Conservation (phyloP, 2,888 invertebrate species). For the Agriopis aurantiaria region DNA sequence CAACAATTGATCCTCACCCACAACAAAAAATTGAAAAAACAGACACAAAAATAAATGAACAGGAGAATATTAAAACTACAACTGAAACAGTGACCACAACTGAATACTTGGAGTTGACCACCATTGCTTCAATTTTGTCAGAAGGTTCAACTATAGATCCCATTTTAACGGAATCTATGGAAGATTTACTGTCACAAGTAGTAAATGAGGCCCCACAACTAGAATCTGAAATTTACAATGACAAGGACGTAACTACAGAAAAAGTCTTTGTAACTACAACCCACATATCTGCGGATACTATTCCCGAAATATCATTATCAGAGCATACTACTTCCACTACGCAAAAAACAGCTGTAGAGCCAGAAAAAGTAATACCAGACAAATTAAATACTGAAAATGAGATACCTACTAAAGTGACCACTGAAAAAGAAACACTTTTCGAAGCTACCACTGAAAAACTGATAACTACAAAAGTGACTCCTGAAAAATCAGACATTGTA, state of each 20-base stretch:
- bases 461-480: constrained; percentile 29
- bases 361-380: constrained; percentile 2
- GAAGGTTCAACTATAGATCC: constrained; percentile 71
- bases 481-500: constrained; percentile 19
- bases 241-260: constrained; percentile 52
- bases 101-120: constrained; percentile 49
- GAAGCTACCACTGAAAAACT: constrained; percentile 17
- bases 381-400: constrained; percentile 19
- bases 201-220: constrained; percentile 68
- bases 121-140: constrained; percentile 44
- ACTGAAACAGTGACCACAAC: constrained; percentile 44
- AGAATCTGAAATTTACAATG: constrained; percentile 39
- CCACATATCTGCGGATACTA: neutral
- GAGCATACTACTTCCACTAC: constrained; percentile 27
- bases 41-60: constrained; percentile 34
- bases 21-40: constrained; percentile 44
- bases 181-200: constrained; percentile 81
- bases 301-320: neutral
- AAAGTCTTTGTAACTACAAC: constrained; percentile 48
- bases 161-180: constrained; percentile 79
- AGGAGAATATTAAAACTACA: constrained; percentile 34
- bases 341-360: constrained; percentile 24
- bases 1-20: constrained; percentile 73
- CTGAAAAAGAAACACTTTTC: constrained; percentile 14
- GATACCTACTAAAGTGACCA: constrained; percentile 9